Evolutionary conservation across 30 jellyfish, hydroid and myxozoan species (phyloP).

Genomic region (Clytia hemisphaerica): DNA sequence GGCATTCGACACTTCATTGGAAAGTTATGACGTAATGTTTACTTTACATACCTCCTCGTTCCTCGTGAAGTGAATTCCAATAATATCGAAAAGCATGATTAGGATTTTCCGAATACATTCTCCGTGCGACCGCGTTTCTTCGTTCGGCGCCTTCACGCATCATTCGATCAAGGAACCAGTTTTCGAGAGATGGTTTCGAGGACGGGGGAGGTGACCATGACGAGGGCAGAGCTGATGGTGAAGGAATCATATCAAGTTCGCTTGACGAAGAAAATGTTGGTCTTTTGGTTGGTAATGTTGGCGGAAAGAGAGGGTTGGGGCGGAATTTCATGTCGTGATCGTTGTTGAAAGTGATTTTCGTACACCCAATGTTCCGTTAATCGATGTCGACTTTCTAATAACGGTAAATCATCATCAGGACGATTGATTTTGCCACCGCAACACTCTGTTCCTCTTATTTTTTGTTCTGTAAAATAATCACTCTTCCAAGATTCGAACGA

Average conservation of each 20-base stretch:
- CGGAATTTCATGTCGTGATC: too few relatives aligned
- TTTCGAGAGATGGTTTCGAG: too few relatives aligned
- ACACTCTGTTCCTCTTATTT: too few relatives aligned
- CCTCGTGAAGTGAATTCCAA: not conserved
- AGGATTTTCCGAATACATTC: not conserved
- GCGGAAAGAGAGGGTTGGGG: not conserved
- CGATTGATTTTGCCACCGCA: too few relatives aligned
- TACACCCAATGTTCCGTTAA: conserved; percentile 1
- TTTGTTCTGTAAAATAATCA: not conserved
- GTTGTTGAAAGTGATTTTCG: not conserved
- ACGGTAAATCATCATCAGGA: too few relatives aligned
- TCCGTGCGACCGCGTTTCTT: not conserved
- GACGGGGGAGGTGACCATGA: conserved; percentile 31
- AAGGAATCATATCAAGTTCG: conserved; percentile 6
- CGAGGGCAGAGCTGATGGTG: conserved; percentile 5
- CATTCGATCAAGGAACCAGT: too few relatives aligned
- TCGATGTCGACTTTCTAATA: not conserved
- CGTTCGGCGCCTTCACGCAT: too few relatives aligned
- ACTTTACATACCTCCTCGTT: conserved; percentile 19
- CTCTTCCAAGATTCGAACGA: too few relatives aligned
- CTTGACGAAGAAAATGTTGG: not conserved
- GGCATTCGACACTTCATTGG: too few relatives aligned
- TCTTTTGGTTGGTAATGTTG: not conserved
- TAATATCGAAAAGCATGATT: not conserved
- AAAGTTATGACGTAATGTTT: too few relatives aligned